phyloP scores from a whole-genome alignment of 1,140 invertebrate genomes.

The Drosophila sturtevanti region DNA sequence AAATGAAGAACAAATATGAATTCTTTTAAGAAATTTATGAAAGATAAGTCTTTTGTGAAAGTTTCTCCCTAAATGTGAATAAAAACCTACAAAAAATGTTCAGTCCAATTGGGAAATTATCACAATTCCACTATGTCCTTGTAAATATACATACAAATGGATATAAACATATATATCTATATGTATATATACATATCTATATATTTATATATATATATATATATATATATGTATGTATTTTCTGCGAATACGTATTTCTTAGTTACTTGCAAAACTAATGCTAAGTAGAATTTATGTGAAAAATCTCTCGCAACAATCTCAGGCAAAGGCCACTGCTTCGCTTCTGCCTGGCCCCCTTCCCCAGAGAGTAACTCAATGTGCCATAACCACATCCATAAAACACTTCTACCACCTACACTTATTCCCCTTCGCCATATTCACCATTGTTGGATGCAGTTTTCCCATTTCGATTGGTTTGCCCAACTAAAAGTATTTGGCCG shows the following conservation, averaged over 20 bases:
- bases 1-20: no score
- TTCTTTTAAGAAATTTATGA: no score
- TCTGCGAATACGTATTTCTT: background rate
- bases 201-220: background rate
- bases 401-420: background rate
- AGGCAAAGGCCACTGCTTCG: background rate
- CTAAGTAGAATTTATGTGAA: background rate
- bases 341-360: background rate
- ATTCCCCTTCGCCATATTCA: background rate
- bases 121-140: background rate
- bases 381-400: slow-evolving; percentile 5
- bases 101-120: background rate
- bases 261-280: background rate
- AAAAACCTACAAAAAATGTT: background rate
- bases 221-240: background rate
- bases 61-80: no score
- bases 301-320: background rate
- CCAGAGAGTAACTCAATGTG: background rate
- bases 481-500: background rate
- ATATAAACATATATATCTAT: no score
- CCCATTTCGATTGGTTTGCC: background rate
- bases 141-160: background rate
- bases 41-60: no score
- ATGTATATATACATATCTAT: background rate
- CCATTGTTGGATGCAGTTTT: background rate